Conservation (phyloP, 1,140 invertebrate genomes). For the Anastatus disparis region DNA sequence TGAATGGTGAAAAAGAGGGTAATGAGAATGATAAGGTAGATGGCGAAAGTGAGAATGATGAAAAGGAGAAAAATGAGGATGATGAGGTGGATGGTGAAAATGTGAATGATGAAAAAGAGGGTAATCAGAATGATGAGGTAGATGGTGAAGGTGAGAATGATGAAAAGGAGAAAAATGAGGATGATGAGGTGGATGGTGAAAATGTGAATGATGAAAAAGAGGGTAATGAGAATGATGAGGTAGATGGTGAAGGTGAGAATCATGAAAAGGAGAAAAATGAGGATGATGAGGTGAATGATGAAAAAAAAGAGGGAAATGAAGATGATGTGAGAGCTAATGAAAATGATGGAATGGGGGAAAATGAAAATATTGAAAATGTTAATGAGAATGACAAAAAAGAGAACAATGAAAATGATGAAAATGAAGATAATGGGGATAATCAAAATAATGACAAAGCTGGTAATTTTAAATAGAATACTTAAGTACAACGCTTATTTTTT, state of each 20-base stretch:
- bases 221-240: not conserved
- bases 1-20: no score
- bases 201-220: not conserved
- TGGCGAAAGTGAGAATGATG: no score
- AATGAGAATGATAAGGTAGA: no score
- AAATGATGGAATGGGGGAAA: no score
- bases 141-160: no score
- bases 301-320: not conserved
- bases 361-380: not conserved
- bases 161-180: no score
- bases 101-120: not conserved
- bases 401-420: not conserved
- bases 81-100: no score
- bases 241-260: no score
- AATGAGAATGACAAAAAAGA: no score
- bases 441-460: slow-evolving; percentile 9
- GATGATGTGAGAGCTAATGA: not conserved
- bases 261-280: no score
- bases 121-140: not conserved
- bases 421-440: slow-evolving; percentile 4
- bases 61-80: slow-evolving; percentile 4
- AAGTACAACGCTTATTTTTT: not conserved
- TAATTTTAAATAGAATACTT: slow-evolving; percentile 5
- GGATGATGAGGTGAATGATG: no score
- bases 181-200: no score